A percentile compares a stretch with the other conserved stretches of the same genome.
These are phyloP conservation scores for Lathamus discolor DNA, from an alignment of 2,113 vertebrate species.

Conservation along the genomic window DNA sequence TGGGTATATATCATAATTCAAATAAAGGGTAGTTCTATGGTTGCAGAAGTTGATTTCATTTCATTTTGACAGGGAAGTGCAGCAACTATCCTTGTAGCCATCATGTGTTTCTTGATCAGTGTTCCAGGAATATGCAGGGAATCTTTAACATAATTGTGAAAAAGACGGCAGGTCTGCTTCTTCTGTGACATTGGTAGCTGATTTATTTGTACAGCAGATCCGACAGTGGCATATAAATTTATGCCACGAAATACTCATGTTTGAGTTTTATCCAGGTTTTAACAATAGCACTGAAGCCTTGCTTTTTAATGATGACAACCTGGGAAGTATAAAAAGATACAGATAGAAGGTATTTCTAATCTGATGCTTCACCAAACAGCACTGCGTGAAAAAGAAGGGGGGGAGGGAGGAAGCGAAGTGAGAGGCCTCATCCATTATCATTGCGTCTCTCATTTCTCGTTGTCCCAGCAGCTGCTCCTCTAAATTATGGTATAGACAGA, in stretches of 20 bases:
- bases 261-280: background rate
- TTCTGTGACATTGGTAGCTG: background rate
- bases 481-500: background rate
- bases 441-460: background rate
- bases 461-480: background rate
- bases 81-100: background rate
- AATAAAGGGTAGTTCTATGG: background rate
- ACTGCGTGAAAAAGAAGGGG: background rate
- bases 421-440: background rate
- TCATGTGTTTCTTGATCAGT: background rate
- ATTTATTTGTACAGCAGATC: background rate
- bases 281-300: background rate
- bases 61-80: background rate
- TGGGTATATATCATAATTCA: background rate
- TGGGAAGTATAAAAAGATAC: background rate
- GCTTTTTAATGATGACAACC: constrained; percentile 7
- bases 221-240: constrained; percentile 20
- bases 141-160: background rate
- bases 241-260: background rate
- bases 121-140: background rate
- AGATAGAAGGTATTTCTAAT: background rate
- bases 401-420: background rate
- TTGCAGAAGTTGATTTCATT: background rate
- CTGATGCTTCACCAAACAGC: background rate
- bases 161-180: background rate